A percentile compares a stretch with the other conserved stretches of the same genome.
phyloP scores from a whole-genome alignment of 2,797 vertebrate species.

The Halcyon smyrnensis region DNA sequence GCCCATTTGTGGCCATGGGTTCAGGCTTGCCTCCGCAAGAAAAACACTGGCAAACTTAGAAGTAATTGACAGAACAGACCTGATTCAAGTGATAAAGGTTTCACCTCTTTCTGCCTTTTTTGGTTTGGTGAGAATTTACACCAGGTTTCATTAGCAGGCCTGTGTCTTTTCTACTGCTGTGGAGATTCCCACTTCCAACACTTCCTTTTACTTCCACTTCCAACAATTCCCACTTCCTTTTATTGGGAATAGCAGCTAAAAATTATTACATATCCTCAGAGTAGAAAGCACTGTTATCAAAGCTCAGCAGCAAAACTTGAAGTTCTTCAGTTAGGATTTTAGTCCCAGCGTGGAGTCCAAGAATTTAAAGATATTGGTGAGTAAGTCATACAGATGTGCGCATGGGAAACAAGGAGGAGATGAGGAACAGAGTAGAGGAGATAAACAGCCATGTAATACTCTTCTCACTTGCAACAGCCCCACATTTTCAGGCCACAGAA shows the following conservation, averaged over 20 bases:
- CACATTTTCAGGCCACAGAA: slow-evolving; percentile 20
- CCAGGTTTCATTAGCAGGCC: not conserved
- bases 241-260: not conserved
- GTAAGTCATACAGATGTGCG: not conserved
- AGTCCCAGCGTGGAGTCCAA: not conserved
- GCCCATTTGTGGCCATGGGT: not conserved
- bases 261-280: not conserved
- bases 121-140: not conserved
- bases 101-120: not conserved
- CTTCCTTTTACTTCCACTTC: not conserved
- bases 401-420: not conserved
- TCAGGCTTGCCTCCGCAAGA: not conserved
- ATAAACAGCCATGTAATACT: not conserved
- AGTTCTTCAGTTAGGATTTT: not conserved
- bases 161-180: not conserved
- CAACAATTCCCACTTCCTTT: not conserved
- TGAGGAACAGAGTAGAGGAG: not conserved
- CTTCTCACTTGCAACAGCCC: not conserved
- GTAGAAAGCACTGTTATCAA: not conserved
- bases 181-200: not conserved
- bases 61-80: not conserved
- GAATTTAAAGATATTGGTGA: not conserved
- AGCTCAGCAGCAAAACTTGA: not conserved
- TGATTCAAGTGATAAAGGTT: not conserved
- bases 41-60: not conserved